Percentiles rank a stretch among this genome's conserved stretches.
These are phyloP conservation scores for Blennius ocellaris DNA, from an alignment of 2,113 vertebrate species.

Conservation along the genomic window DNA sequence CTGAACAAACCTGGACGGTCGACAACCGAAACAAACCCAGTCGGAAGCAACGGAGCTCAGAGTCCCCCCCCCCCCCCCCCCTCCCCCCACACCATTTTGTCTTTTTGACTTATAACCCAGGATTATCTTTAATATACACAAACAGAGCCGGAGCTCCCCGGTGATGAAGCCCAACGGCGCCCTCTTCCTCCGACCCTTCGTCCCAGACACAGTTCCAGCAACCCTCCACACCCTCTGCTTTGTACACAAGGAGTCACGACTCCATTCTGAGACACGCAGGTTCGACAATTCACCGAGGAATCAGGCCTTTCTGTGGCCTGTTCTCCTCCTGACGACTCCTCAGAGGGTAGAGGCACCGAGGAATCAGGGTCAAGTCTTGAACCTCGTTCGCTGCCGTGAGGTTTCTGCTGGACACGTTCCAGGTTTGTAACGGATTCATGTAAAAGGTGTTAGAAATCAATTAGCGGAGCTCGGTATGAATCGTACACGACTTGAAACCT, in stretches of 20 bases:
- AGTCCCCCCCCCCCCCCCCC: slow-evolving; percentile 48
- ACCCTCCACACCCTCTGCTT: slow-evolving; percentile 62
- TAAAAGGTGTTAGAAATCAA: too few relatives aligned
- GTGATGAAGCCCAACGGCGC: slow-evolving; percentile 38
- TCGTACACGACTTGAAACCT: too few relatives aligned
- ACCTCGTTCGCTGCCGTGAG: too few relatives aligned
- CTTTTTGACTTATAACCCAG: slow-evolving; percentile 62
- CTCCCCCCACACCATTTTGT: slow-evolving; percentile 46
- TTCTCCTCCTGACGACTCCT: too few relatives aligned
- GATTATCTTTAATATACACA: slow-evolving; percentile 66
- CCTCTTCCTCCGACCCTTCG: slow-evolving; percentile 53
- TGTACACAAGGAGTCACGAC: slow-evolving; percentile 37
- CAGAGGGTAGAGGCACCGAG: too few relatives aligned
- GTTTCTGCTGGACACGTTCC: too few relatives aligned
- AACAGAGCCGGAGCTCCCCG: slow-evolving; percentile 60
- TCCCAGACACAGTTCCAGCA: slow-evolving; percentile 64
- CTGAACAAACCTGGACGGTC: slow-evolving; percentile 52
- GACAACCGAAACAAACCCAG: slow-evolving; percentile 58
- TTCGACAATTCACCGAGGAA: too few relatives aligned
- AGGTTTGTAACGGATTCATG: too few relatives aligned
- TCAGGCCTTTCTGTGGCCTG: too few relatives aligned
- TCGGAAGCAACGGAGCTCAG: slow-evolving; percentile 36
- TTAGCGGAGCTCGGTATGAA: too few relatives aligned
- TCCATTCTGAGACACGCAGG: slow-evolving; percentile 26
- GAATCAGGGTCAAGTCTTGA: too few relatives aligned